These are phyloP conservation scores for Bellardia bayeri DNA, from an alignment of 2,888 invertebrate genomes.

Conservation along the genomic window DNA sequence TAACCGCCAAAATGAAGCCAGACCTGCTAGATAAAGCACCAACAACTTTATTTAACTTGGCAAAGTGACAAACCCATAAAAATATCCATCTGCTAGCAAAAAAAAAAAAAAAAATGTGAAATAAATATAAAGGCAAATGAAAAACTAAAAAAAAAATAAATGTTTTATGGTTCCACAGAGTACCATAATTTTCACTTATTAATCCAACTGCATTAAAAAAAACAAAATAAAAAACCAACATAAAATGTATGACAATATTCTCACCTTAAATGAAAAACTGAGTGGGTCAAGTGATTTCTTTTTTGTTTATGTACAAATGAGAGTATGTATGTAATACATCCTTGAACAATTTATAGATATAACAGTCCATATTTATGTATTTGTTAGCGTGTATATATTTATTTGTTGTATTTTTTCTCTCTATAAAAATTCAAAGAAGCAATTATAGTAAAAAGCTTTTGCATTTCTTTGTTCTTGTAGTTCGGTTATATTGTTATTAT, in stretches of 20 bases:
- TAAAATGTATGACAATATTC: constrained; percentile 60
- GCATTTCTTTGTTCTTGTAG: constrained; percentile 9
- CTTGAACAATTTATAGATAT: constrained; percentile 23
- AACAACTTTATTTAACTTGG: constrained; percentile 68
- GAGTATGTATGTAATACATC: neutral
- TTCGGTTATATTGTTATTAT: constrained; percentile 13
- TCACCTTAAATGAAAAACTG: constrained; percentile 62
- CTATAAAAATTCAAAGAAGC: constrained; percentile 43
- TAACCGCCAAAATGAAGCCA: constrained; percentile 18
- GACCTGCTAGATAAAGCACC: constrained; percentile 39
- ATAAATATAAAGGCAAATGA: constrained; percentile 45
- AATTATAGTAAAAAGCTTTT: constrained; percentile 62
- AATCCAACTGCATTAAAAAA: constrained; percentile 72
- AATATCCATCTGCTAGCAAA: constrained; percentile 69
- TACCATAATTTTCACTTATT: constrained; percentile 75
- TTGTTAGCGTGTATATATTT: constrained; percentile 1
- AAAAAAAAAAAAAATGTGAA: constrained; percentile 18
- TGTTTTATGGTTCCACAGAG: constrained; percentile 75
- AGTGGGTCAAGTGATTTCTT: constrained; percentile 69
- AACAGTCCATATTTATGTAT: constrained; percentile 29
- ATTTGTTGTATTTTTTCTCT: neutral
- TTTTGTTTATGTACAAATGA: constrained; percentile 7
- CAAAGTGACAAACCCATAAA: constrained; percentile 72
- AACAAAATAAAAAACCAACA: constrained; percentile 28
- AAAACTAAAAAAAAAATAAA: constrained; percentile 64